A percentile compares a stretch with the other conserved stretches of the same genome.
Evolutionary conservation across 2,888 invertebrate species (phyloP).

Genomic region (Periphyllus acericola): DNA sequence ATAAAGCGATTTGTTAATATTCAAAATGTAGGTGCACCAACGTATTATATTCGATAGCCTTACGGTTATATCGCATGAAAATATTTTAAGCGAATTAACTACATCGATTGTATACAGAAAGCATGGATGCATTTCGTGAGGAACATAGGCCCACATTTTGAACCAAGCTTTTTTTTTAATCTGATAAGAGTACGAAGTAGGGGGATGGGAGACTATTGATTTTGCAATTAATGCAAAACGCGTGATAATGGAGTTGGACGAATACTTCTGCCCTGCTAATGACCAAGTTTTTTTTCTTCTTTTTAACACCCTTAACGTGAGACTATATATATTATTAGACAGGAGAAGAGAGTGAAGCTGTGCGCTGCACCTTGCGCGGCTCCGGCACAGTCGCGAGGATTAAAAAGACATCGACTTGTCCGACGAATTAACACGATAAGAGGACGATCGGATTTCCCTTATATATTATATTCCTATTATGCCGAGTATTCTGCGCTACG

Average conservation of each 20-base stretch:
- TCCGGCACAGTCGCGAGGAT: constrained; percentile 7
- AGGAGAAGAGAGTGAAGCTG: background rate
- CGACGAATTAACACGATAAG: constrained; percentile 54
- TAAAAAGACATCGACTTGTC: constrained; percentile 59
- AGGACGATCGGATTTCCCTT: constrained; percentile 30
- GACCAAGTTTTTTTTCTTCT: constrained; percentile 34
- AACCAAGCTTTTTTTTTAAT: constrained; percentile 29
- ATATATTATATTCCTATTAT: background rate
- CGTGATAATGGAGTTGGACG: constrained; percentile 65
- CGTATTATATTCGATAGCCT: background rate
- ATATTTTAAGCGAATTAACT: background rate
- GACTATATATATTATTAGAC: constrained; percentile 16
- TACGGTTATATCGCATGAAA: background rate
- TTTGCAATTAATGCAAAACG: constrained; percentile 66
- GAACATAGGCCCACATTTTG: background rate
- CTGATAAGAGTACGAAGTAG: constrained; percentile 49
- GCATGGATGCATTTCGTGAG: background rate
- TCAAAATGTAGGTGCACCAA: background rate
- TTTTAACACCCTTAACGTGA: constrained; percentile 39
- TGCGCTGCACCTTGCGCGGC: background rate
- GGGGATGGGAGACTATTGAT: constrained; percentile 65
- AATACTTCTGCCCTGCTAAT: constrained; percentile 49
- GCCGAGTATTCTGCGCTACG: background rate
- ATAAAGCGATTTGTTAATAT: background rate
- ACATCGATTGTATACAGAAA: background rate